Base-by-base conservation (phyloP, 2,888 invertebrate genomes). In the Parnassius mnemosyne region DNA sequence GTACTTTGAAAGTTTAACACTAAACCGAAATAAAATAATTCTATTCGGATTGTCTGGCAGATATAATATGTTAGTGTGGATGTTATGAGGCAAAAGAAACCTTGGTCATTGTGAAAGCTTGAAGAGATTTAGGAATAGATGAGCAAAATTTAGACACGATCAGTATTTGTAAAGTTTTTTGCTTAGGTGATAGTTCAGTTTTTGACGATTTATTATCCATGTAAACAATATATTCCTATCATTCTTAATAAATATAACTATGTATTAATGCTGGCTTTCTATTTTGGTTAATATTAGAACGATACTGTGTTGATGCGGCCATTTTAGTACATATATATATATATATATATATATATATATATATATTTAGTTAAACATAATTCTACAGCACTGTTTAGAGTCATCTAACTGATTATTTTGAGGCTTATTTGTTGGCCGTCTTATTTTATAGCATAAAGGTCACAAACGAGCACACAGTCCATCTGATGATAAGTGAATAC, bases 141-240 rank as follows among this genome's bases (percentile, higher is more conserved):
- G 25, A 52, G n/a, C n/a, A 44, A 46, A 58, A 58, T 52, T 34
- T 52, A 44, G 52, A 43, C 46, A 58, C 42, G 52, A 25, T 52
- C 58, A 5, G 43, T 20, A 34, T 44, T 41, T 44, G 16, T 54
- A 54, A 42, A 12, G 44, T 52, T 52, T 52, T 44, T 44, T 52
- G 34, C 34, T 41, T 16, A 41, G 47, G 60, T 49, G 57, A 53
- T 57, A 57, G 53, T 43, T 2, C 43, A 51, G 16, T 56, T 57
- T 47, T 50, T 42, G 46, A 47, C 9, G 25, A 47, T 60, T 60
- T 13, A 46, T 9, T 51, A 42, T 50, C 50, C 43, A 20, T 41
- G 47, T 50, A 42, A 47, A 57, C 49, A 49, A 42, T 25, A 49
- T 53, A 42, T 57, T 16, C 16, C 41, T 10, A 50, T 54, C 16